Evolutionary conservation across 1,140 invertebrate species (phyloP), one percentile per base, ranked within the genome.

Genomic region (Pollicipes pollicipes): DNA sequence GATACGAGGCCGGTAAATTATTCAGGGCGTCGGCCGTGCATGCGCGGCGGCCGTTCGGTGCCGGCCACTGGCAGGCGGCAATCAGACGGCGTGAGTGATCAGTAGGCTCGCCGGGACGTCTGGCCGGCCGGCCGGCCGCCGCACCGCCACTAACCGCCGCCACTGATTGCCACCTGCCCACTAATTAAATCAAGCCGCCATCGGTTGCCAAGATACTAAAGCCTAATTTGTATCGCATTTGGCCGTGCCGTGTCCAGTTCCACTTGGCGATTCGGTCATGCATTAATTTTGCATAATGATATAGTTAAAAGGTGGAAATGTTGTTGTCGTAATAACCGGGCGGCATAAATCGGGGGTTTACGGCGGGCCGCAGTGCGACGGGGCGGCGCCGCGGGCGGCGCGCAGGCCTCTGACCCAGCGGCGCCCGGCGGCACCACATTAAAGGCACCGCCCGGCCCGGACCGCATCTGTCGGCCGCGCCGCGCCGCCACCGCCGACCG

Each of bases 261-360:
- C 45, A 58, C 45, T 58, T 58, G 45, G 45, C 17, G 24, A 58
- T 58, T 3, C 45, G 10, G 45, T 21, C 2, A 10, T 24, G 45
- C 45, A 58, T 58, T 58, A 58, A 58, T 58, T 58, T 58, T 58
- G 45, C 45, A 58, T 58, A 58, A 58, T 58, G 45, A 58, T 58
- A 58, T 21, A 58, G 45, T 58, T 58, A 58, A 58, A 58, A 58
- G 45, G 45, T 58, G 45, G 45, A 58, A 58, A 58, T 58, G 45
- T 58, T 58, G 45, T 58, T 58, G 45, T 58, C 45, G 45, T 10
- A 58, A 58, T 58, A 21, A 58, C 13, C 45, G 13, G 45, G 13
- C 13, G 13, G 45, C 45, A 58, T 58, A 58, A 58, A 58, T 58
- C 45, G n/a, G 45, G 45, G 2, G 13, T 58, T 58, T 58, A 58